phyloP scores from a whole-genome alignment of 2,113 vertebrate species.

The Oceanodroma tethys region DNA sequence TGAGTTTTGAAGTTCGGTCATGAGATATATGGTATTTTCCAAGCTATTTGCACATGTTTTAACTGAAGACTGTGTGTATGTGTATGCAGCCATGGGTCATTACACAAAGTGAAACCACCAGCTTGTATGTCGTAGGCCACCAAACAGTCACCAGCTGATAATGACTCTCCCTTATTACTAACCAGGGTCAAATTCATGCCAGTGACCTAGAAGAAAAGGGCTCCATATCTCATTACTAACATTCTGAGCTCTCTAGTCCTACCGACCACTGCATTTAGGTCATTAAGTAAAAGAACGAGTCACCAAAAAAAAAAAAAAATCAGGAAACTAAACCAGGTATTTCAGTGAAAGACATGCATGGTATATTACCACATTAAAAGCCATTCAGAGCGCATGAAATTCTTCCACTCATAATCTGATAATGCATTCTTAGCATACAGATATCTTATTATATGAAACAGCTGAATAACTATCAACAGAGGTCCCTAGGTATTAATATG shows the following conservation, averaged over 20 bases:
- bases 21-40: slow-evolving; percentile 27
- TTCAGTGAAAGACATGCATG: background rate
- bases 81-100: slow-evolving; percentile 38
- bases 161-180: background rate
- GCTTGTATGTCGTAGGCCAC: background rate
- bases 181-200: slow-evolving; percentile 56
- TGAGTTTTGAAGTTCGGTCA: slow-evolving; percentile 11
- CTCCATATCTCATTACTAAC: slow-evolving; percentile 17
- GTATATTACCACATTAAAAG: background rate
- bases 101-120: slow-evolving; percentile 54
- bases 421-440: background rate
- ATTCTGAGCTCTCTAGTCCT: background rate
- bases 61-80: background rate
- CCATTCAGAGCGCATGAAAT: background rate
- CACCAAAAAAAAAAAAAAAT: background rate
- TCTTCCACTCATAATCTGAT: background rate
- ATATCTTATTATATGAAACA: background rate
- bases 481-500: background rate
- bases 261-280: background rate
- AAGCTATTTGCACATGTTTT: slow-evolving; percentile 31
- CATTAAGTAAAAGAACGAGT: background rate
- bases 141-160: slow-evolving; percentile 34
- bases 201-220: slow-evolving; percentile 44
- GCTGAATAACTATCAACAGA: background rate
- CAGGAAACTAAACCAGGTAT: background rate